phyloP scores from a whole-genome alignment of 2,113 vertebrate genomes.

The Gambusia holbrooki region DNA sequence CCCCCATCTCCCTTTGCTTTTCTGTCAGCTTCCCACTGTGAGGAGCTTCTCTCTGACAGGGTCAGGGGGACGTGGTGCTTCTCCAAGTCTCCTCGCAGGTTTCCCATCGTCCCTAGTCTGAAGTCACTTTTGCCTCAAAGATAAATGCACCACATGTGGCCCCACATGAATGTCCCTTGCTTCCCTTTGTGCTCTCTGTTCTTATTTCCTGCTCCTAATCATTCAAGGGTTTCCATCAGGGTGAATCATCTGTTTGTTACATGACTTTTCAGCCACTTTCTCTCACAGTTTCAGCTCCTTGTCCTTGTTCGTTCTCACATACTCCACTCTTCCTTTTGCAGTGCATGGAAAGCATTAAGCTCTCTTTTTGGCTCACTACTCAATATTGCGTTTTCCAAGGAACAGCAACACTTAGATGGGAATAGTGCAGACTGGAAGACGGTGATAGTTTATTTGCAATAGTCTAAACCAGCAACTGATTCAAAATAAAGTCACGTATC shows the following conservation, averaged over 20 bases:
- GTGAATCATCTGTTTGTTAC: slow-evolving; percentile 2
- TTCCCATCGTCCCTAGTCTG: slow-evolving; percentile 25
- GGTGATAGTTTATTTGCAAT: not conserved
- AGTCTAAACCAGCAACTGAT: too few relatives aligned
- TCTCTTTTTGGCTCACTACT: not conserved
- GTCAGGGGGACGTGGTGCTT: slow-evolving; percentile 21
- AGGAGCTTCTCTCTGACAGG: slow-evolving; percentile 41
- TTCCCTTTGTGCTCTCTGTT: not conserved
- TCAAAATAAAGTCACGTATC: too few relatives aligned
- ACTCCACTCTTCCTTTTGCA: slow-evolving; percentile 41
- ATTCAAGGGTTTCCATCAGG: slow-evolving; percentile 5
- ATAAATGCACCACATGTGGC: slow-evolving; percentile 31
- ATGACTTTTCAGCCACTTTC: not conserved
- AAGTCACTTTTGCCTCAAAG: slow-evolving; percentile 27
- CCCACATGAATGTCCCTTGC: slow-evolving; percentile 17
- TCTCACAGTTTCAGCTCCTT: slow-evolving; percentile 13
- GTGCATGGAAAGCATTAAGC: slow-evolving; percentile 65
- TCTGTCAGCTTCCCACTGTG: slow-evolving; percentile 35
- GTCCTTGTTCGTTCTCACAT: slow-evolving; percentile 29
- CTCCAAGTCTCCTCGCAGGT: slow-evolving; percentile 15
- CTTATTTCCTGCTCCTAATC: slow-evolving; percentile 25
- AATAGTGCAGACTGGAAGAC: slow-evolving; percentile 37
- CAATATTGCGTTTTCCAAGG: slow-evolving; percentile 31
- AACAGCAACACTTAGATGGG: slow-evolving; percentile 40
- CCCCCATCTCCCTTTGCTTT: slow-evolving; percentile 15